Evolutionary conservation across 2,888 invertebrate genomes (phyloP), one percentile per base, ranked within the genome.

Genomic region (Lydus trimaculatus): DNA sequence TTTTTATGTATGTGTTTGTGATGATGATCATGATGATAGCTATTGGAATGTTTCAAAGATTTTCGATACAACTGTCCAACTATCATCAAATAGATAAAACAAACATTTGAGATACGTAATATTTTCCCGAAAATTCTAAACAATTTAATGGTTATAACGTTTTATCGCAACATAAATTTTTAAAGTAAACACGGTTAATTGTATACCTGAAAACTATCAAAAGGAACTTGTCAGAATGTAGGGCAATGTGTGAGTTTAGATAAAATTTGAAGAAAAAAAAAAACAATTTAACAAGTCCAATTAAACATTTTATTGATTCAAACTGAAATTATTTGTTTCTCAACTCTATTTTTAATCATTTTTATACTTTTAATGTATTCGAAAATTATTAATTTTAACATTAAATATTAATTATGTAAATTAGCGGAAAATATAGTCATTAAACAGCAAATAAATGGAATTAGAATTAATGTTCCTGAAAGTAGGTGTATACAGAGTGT

Each of bases 31-130:
- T 20, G 23, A 8, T n/a, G 20, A 20, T 25, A 23, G 52, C 5
- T 52, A 52, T 52, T 52, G 52, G 52, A 52, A 48, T 17, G 48
- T 48, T 48, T 48, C 2, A 20, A 48, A 48, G 20, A 13, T 23
- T 23, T 52, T 13, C 23, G 25, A 11, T 23, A 52, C 52, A 52
- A 52, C 52, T 52, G 23, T 52, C 52, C 4, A 52, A 52, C 52
- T 11, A 52, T 52, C 52, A 52, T 25, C 52, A 52, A 52, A 25
- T 23, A 52, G 52, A 52, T 52, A 52, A 52, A 52, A 25, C 52
- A 52, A 52, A 52, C 52, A 52, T 52, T 25, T 25, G 3, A 52
- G 23, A 52, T 52, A 52, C 52, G 52, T n/a, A 25, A 52, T 52
- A 52, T 25, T 52, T 52, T 52, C 4, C 17, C 17, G 7, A 33